These are phyloP conservation scores for Florisuga fusca DNA, from an alignment of 2,797 vertebrate genomes.

Conservation along the genomic window DNA sequence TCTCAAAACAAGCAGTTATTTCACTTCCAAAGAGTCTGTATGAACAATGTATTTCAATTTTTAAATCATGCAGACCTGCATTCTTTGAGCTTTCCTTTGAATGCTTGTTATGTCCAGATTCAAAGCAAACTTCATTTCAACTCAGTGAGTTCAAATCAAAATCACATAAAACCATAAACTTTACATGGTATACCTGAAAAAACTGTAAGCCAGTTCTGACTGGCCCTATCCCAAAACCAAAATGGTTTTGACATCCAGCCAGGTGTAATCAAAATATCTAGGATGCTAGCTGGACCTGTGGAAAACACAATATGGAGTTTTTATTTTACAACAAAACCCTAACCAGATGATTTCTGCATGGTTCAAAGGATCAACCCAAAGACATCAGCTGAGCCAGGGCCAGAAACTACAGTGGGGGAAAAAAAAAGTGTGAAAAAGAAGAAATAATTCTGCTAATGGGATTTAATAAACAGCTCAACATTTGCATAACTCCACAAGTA, in stretches of 20 bases:
- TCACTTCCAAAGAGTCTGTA: constrained; percentile 35
- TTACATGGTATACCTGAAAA: constrained; percentile 50
- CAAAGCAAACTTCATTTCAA: constrained; percentile 70
- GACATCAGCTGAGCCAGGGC: not conserved
- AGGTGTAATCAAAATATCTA: constrained; percentile 43
- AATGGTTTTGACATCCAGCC: constrained; percentile 52
- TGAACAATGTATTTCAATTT: constrained; percentile 51
- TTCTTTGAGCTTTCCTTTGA: constrained; percentile 62
- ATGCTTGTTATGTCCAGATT: constrained; percentile 60
- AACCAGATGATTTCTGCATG: constrained; percentile 36
- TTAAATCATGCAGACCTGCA: constrained; percentile 31
- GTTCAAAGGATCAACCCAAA: constrained; percentile 16
- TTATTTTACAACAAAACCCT: constrained; percentile 30
- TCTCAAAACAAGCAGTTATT: constrained; percentile 46
- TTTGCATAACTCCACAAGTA: not conserved
- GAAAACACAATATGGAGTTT: constrained; percentile 2
- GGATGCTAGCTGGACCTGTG: constrained; percentile 27
- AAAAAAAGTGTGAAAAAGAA: not conserved
- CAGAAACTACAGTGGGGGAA: not conserved
- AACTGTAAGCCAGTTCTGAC: constrained; percentile 52
- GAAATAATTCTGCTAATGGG: not conserved
- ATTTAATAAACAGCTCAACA: not conserved
- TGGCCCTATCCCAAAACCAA: constrained; percentile 59
- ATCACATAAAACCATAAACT: constrained; percentile 60
- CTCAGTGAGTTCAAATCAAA: constrained; percentile 54